These are phyloP conservation scores for Lucilia cuprina DNA, from an alignment of 1,140 invertebrate species.

Conservation along the genomic window DNA sequence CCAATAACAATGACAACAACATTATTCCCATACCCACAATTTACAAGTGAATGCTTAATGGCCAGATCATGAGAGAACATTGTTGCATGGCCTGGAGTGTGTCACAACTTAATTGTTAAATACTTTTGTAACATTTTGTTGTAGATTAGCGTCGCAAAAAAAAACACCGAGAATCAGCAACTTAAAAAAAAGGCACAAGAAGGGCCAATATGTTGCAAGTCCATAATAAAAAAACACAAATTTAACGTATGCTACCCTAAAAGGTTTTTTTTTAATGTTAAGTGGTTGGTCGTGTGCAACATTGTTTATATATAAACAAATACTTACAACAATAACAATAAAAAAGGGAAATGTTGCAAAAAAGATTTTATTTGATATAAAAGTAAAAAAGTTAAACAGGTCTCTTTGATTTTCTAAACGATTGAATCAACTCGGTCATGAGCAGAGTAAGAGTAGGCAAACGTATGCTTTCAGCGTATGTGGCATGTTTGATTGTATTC, in stretches of 20 bases:
- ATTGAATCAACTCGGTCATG: neutral
- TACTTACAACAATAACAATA: neutral
- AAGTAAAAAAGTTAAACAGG: constrained; percentile 2
- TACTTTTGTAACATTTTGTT: constrained; percentile 35
- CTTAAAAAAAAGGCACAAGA: constrained; percentile 2
- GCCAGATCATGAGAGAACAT: neutral
- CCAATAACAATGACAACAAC: too few relatives aligned
- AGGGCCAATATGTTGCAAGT: neutral
- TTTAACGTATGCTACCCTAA: neutral
- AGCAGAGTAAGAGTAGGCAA: neutral
- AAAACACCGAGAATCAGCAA: neutral
- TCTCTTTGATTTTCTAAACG: constrained; percentile 5
- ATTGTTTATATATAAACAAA: constrained; percentile 16
- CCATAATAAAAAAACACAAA: neutral
- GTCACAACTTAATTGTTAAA: constrained; percentile 36
- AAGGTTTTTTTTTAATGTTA: neutral
- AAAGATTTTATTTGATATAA: neutral
- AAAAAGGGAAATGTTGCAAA: neutral
- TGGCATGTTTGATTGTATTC: constrained; percentile 6
- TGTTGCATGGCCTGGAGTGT: neutral
- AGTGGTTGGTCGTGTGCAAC: neutral
- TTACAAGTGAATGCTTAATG: too few relatives aligned
- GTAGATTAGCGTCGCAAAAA: constrained; percentile 23
- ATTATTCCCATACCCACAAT: too few relatives aligned
- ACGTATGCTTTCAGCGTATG: neutral